Base-by-base conservation (phyloP, 2,113 vertebrate species). In the Mesocricetus auratus region DNA sequence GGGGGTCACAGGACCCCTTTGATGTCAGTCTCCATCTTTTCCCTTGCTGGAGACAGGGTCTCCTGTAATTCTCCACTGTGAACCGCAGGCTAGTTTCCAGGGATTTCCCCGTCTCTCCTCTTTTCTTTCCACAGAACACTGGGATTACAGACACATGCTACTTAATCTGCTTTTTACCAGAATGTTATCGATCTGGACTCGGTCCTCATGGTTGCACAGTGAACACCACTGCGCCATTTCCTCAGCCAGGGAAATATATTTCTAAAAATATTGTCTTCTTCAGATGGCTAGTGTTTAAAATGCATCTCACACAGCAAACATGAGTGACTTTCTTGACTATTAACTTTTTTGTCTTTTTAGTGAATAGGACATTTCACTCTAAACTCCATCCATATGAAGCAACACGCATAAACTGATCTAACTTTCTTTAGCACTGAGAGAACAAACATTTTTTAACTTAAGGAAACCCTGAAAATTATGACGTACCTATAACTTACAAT, bases 401-500 rank as follows among this genome's bases (percentile, higher is more conserved):
- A 96, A 97, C 96, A 98, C 96, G 86, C 75, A 93, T 98, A 96
- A 98, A 88, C 93, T 96, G 96, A 97, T 97, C 97, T 95, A 82
- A 98, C 97, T 97, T 97, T 98, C 95, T 98, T 98, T 98, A 99
- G 98, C 98, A 98, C 98, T 99, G 98, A 98, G 97, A 98, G 95
- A 98, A 98, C 88, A 95, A 98, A 97, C 91, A 92, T 66, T 22
- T 60, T 96, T 97, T 97, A 96, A 95, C 97, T 94, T 53, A 50
- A 97, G 97, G 98, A 92, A 93, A 81, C 29, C 97, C 97, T 98
- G 97, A 95, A 98, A 98, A 98, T 97, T 98, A 98, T 96, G 98
- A 98, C 98, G 78, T 98, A 96, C 92, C 64, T 96, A 86, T 98
- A 98, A 98, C 96, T 98, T 98, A 97, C 95, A 97, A 97, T 95